Evolutionary conservation across 2,888 invertebrate species (phyloP), one percentile per base, ranked within the genome.

Genomic region (Achlya flavicornis): DNA sequence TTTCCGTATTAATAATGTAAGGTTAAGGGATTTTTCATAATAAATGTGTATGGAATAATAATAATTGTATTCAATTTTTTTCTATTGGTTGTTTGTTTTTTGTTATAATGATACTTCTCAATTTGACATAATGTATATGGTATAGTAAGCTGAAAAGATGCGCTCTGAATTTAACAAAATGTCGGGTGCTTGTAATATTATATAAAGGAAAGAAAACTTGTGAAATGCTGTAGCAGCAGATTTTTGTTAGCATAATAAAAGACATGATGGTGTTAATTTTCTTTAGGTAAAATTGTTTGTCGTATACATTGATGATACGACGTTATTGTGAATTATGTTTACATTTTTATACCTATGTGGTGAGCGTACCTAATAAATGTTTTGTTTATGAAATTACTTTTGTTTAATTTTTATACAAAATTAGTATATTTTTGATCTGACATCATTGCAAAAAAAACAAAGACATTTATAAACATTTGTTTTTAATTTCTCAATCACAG

Each of bases 381-480:
- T 71, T 70, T 75, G 72, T 59, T 41, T 64, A 78, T 73, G 79
- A 81, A 81, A 82, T 41, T 12, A 69, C 72, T 74, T 76, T 76
- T 73, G 65, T 78, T 78, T 73, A 32, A 58, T 58, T 38, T 16
- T 38, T 10, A 58, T 16, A n/a, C n/a, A n/a, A 16, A 14, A 35
- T 35, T 4, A 7, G 3, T 58, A 33, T 33, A n/a, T 58, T 58
- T 14, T 58, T 14, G 7, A 10, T 4, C 1, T 26, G 19, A 32
- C 19, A 4, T 26, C 1, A 26, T 5, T 57, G 16, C 4, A 66
- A 35, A 61, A 63, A 62, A 58, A 43, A 59, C 11, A 60, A 38
- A 64, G 32, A 58, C 46, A 62, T 62, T 57, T 58, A 63, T 33
- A 62, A 48, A 33, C 62, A 64, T 43, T 43, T 57, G 64, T 64